Evolutionary conservation across 1,140 invertebrate genomes (phyloP), one percentile per base, ranked within the genome.

Genomic region (Drosophila santomea): DNA sequence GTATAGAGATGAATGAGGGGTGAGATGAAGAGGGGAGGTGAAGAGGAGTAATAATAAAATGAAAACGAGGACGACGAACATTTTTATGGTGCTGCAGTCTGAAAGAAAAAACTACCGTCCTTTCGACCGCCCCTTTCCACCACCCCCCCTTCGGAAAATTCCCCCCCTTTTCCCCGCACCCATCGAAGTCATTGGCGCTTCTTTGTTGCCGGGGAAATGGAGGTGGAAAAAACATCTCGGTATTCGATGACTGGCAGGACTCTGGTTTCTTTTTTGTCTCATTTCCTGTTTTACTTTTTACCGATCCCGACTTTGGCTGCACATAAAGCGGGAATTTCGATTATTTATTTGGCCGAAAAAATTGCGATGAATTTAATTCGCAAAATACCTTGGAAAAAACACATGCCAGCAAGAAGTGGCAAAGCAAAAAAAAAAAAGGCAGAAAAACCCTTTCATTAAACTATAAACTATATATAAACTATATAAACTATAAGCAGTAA

Each of bases 31-130:
- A 28, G 10, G 32, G 7, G 25, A 2, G 25, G 4, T 14, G 20
- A 28, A 14, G 12, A 28, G 20, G 10, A 52, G 78, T 60, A 74
- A 71, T 74, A 80, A 80, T 80, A 80, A 80, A 74, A 80, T 58
- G 75, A 57, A 78, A 78, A 79, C 71, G 69, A 74, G 76, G 52
- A 79, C 47, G 52, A 79, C 47, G 54, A 78, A 79, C 57, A 79
- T 79, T 79, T 71, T 79, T 73, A 79, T 78, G 66, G 48, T 50
- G 48, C 51, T 55, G 67, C 59, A 52, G 47, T 43, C 55, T 39
- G 36, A 73, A 52, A 32, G 25, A 51, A 67, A 71, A 73, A 74
- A 74, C 72, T 54, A 54, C 39, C 71, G 39, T 35, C 61, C 55
- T 44, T 44, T 14, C 15, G 39, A 25, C 38, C 38, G 2, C 38